Conservation (phyloP, 2,113 vertebrate species). For the Menura novaehollandiae region DNA sequence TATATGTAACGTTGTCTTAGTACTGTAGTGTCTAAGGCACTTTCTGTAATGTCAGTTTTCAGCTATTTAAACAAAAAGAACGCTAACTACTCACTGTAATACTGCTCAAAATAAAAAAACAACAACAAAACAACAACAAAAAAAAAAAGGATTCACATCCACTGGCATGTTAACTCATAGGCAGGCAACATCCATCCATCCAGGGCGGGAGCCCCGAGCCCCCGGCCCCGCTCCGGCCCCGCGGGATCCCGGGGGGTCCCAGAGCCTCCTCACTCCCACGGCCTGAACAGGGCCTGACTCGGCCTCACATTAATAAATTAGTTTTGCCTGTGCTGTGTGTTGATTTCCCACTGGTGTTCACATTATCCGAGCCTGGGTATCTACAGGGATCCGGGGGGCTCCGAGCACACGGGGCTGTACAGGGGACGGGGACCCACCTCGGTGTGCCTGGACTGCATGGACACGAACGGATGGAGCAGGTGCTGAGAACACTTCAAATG, state of each 20-base stretch:
- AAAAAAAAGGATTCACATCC: constrained; percentile 58
- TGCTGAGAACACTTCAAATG: constrained; percentile 6
- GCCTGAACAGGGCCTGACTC: not conserved
- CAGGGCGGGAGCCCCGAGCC: not conserved
- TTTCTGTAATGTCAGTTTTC: constrained; percentile 84
- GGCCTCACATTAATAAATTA: constrained; percentile 15
- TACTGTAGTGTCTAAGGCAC: constrained; percentile 99
- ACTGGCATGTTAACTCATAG: constrained; percentile 67
- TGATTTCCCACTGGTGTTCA: constrained; percentile 9
- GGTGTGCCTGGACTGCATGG: constrained; percentile 10
- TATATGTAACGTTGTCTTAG: constrained; percentile 83
- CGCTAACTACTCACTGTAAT: constrained; percentile 68
- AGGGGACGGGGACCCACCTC: not conserved
- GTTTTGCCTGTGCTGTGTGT: not conserved
- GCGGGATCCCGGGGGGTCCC: not conserved
- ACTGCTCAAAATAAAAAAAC: constrained; percentile 63
- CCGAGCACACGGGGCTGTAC: not conserved
- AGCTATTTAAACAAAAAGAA: constrained; percentile 71
- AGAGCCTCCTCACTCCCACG: not conserved
- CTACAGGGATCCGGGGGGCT: not conserved
- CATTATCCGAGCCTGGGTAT: not conserved
- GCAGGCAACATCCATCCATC: constrained; percentile 43
- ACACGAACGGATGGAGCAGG: not conserved
- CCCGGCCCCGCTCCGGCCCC: not conserved
- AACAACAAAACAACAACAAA: not conserved